A percentile compares a stretch with the other conserved stretches of the same genome.
phyloP scores from a whole-genome alignment of 2,888 invertebrate genomes.

The Zhengitettix transpicula region DNA sequence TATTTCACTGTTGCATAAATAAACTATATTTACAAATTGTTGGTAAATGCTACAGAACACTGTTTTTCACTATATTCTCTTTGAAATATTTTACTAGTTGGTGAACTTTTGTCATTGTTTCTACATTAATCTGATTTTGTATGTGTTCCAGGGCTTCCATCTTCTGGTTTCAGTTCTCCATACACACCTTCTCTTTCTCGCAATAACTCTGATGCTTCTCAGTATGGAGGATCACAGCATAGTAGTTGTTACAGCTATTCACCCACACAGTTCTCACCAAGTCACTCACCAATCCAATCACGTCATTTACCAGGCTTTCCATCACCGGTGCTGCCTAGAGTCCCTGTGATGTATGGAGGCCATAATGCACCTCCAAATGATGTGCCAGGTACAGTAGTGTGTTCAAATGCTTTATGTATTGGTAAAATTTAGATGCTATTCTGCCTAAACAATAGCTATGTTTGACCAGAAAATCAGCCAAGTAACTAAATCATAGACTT shows the following conservation, averaged over 20 bases:
- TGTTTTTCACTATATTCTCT: background rate
- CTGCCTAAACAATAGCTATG: too few relatives aligned
- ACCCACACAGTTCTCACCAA: constrained; percentile 55
- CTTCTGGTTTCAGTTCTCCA: constrained; percentile 30
- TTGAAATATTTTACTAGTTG: background rate
- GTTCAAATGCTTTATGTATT: too few relatives aligned
- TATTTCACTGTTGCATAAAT: too few relatives aligned
- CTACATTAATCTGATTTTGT: background rate
- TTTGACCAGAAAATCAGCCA: too few relatives aligned
- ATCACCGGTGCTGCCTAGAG: constrained; percentile 15
- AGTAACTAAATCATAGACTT: too few relatives aligned
- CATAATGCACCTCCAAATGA: constrained; percentile 1
- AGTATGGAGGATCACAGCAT: constrained; percentile 59
- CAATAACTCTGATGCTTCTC: constrained; percentile 81
- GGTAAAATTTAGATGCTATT: too few relatives aligned
- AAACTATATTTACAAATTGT: too few relatives aligned
- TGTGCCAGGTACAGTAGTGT: background rate
- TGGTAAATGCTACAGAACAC: too few relatives aligned
- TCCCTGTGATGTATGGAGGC: constrained; percentile 9
- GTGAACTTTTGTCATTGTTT: background rate
- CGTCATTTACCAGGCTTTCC: constrained; percentile 19
- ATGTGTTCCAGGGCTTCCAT: constrained; percentile 25
- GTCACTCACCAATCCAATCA: constrained; percentile 59
- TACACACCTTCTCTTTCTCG: constrained; percentile 71
- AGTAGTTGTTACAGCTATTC: constrained; percentile 50